Evolutionary conservation across 2,797 vertebrate species (phyloP).

Genomic region (Phataginus tricuspis): DNA sequence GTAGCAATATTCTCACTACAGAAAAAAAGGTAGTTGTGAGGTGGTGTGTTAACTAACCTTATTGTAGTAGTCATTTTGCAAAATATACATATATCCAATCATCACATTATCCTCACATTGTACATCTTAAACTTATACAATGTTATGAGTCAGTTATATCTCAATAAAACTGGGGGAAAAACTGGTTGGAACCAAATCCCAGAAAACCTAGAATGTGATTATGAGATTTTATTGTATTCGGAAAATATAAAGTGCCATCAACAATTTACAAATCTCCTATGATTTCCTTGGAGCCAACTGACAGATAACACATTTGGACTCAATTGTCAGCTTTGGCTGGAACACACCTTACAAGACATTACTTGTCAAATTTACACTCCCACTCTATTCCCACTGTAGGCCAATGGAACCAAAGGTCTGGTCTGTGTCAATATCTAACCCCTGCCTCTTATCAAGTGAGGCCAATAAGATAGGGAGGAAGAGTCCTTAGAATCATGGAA

Average conservation of each 20-base stretch:
- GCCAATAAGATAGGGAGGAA: neutral
- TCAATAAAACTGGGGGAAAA: neutral
- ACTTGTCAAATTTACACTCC: neutral
- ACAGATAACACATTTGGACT: neutral
- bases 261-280: neutral
- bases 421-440: neutral
- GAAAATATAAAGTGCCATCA: slow-evolving; percentile 28
- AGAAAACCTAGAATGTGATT: neutral
- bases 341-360: neutral
- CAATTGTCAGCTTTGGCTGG: neutral
- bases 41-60: neutral
- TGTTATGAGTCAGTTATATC: neutral
- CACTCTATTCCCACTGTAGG: neutral
- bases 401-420: neutral
- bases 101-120: neutral
- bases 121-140: neutral
- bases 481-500: neutral
- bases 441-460: neutral
- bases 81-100: neutral
- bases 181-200: neutral
- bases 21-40: neutral
- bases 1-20: neutral
- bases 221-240: neutral
- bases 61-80: neutral
- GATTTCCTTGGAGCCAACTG: neutral